Percentiles rank a stretch among this genome's conserved stretches.
phyloP scores from a whole-genome alignment of 2,888 invertebrate genomes.

The Polyploca ridens region DNA sequence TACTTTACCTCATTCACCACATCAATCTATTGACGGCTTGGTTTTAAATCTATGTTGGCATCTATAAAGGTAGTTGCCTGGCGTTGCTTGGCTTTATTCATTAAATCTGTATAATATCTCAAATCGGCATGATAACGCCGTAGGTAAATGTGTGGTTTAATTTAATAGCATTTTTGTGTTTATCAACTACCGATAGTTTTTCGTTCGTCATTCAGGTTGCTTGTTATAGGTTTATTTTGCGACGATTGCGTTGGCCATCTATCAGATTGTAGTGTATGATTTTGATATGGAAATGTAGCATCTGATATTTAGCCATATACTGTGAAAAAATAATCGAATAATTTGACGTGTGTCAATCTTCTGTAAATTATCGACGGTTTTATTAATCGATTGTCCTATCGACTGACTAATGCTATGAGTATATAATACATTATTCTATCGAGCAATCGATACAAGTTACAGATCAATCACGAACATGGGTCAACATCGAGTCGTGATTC shows the following conservation, averaged over 20 bases:
- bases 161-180: constrained; percentile 19
- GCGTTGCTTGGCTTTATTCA: constrained; percentile 62
- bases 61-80: constrained; percentile 53
- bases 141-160: constrained; percentile 15
- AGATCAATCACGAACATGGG: neutral
- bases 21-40: constrained; percentile 63
- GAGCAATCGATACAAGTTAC: neutral
- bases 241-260: neutral
- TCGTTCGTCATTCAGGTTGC: constrained; percentile 5
- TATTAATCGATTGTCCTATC: neutral
- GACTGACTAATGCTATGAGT: neutral
- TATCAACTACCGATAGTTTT: constrained; percentile 1
- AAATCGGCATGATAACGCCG: constrained; percentile 30
- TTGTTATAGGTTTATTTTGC: neutral
- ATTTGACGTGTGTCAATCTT: constrained; percentile 3
- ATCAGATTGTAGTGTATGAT: neutral
- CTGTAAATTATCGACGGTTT: neutral
- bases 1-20: constrained; percentile 62
- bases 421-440: neutral
- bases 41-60: constrained; percentile 70
- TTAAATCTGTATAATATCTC: constrained; percentile 38
- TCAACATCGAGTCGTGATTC: neutral
- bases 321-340: neutral
- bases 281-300: neutral
- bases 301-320: constrained; percentile 5